Base-by-base conservation (phyloP, 2,797 vertebrate species). In the Chaenodraco wilsoni region DNA sequence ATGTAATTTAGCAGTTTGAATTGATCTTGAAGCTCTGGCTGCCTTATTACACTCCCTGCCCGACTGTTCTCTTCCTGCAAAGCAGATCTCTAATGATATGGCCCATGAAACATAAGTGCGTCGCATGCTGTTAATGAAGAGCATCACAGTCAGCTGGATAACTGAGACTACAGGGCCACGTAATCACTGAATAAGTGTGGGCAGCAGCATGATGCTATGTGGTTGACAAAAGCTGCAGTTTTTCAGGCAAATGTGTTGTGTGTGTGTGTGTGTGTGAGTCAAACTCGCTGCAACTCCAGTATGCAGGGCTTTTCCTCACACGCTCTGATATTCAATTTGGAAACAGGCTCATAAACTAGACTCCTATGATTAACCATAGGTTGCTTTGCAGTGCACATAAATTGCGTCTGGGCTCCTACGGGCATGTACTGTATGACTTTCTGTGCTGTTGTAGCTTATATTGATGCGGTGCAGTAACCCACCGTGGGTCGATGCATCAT, bases 381-480 rank as follows among this genome's bases (percentile, higher is more conserved):
- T 44, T 55, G 67, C 59, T 79, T 84, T 73, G 61, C 79, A 79
- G 79, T 48, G 19, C 40, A 78, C 76, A 72, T 84, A 81, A 86
- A 81, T 81, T 78, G 64, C 14, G 1, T 37, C 46, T 76, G 58
- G 71, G 73, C 61, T 78, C 69, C 49, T 19, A 16, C 67, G 10
- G 70, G 77, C 33, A 56, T 61, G 40, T 37, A 69, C 72, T 82
- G 74, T 86, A 74, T 46, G 68, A 76, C 81, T 85, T 74, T 79
- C 80, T 85, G 75, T 78, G 79, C 76, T 59, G 81, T 79, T 85
- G 76, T 86, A 84, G 75, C 81, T 84, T 70, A 68, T 91, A 89
- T 90, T 78, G 84, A 91, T 88, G 88, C 78, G 88, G 84, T 90
- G 91, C 89, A 91, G 88, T 87, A 92, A 84, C 88, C 87, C 83